A percentile compares a stretch with the other conserved stretches of the same genome.
phyloP scores from a whole-genome alignment of 2,888 invertebrate species.

The Lymantria dispar region DNA sequence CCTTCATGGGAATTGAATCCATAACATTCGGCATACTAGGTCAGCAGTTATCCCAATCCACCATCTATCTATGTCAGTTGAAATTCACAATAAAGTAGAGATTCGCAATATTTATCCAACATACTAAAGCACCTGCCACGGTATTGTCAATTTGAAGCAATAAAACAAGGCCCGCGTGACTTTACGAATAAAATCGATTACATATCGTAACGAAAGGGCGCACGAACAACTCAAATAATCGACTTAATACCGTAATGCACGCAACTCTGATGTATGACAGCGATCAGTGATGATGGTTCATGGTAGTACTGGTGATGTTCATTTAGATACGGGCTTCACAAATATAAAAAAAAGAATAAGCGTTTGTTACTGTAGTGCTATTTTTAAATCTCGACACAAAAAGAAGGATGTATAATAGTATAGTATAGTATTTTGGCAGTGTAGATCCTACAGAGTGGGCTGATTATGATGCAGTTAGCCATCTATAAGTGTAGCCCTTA shows the following conservation, averaged over 20 bases:
- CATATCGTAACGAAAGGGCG: slow-evolving; percentile 17
- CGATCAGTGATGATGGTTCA: slow-evolving; percentile 18
- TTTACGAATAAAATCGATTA: slow-evolving; percentile 20
- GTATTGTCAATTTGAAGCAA: slow-evolving; percentile 14
- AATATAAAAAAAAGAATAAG: neutral
- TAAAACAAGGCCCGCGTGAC: slow-evolving; percentile 26
- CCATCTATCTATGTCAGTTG: too few relatives aligned
- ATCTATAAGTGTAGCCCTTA: too few relatives aligned
- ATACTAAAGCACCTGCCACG: slow-evolving; percentile 21
- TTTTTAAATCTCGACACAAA: too few relatives aligned
- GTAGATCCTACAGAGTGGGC: too few relatives aligned
- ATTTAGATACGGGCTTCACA: neutral
- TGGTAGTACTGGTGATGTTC: slow-evolving; percentile 9
- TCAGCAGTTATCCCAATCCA: too few relatives aligned
- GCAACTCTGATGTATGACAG: slow-evolving; percentile 24
- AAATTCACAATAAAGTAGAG: too few relatives aligned
- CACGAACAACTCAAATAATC: slow-evolving; percentile 21
- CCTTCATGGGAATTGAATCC: too few relatives aligned
- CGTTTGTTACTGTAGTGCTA: too few relatives aligned
- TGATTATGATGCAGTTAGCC: too few relatives aligned
- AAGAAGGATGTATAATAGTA: too few relatives aligned
- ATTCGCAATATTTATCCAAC: neutral
- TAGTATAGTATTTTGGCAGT: too few relatives aligned
- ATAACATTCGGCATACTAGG: too few relatives aligned
- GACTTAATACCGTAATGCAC: slow-evolving; percentile 29